Base-by-base conservation (phyloP, 2,113 vertebrate genomes). In the Myxocyprinus asiaticus region DNA sequence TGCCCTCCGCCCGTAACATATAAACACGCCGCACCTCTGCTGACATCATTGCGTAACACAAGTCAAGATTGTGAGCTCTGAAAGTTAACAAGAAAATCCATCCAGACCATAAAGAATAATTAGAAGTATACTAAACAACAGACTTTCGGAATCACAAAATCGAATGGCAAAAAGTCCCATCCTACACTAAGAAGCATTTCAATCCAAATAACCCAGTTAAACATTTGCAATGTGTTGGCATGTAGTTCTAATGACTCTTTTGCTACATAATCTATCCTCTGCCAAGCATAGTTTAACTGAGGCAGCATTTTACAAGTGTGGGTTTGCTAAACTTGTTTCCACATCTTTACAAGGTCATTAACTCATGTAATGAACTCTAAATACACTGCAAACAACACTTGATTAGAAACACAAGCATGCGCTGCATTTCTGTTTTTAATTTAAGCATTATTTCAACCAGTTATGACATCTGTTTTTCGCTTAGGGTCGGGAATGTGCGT, bases 301-400 rank as follows among this genome's bases (percentile, higher is more conserved):
- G 77, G 72, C 58, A 17, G 63, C 67, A 61, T 69, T 84, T 78
- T 81, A 78, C 63, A 81, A 59, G 64, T 78, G 64, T 67, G 78
- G 78, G 45, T 80, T 80, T 72, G 65, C 79, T 73, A 55, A 80
- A 83, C 72, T 77, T 80, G 82, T 83, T 83, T 80, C 78, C 80
- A 77, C 74, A 84, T 81, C 78, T 81, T 84, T 78, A 81, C 82
- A 78, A 84, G 75, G 79, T 81, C 82, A 84, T 84, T 84, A 84
- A 84, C 82, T 84, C 69, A 76, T 69, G 80, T 84, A 84, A 84
- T 78, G 75, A 81, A 84, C 75, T 80, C 50, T 77, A 81, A 81
- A 83, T 44, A 47, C 72, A 83, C 48, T 50, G 48, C 73, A 77
- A 79, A 76, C 77, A 79, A 76, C 67, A 62, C 80, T 83, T 84